These are phyloP conservation scores for Agraylea sexmaculata DNA, from an alignment of 1,140 invertebrate species.

Conservation along the genomic window DNA sequence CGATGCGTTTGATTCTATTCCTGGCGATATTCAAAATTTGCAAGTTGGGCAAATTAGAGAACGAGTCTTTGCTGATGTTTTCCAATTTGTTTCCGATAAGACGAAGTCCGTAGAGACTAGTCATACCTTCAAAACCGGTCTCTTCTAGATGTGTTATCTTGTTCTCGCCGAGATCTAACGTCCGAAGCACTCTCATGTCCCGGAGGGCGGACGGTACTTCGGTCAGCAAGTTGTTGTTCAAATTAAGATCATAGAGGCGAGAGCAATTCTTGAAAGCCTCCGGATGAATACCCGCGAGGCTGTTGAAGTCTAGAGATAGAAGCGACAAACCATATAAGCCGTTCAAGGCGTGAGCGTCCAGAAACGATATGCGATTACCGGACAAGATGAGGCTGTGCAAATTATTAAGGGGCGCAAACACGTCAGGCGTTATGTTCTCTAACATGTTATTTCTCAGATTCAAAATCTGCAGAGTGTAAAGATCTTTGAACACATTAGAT, in stretches of 20 bases:
- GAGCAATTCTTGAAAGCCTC: constrained; percentile 75
- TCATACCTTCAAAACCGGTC: constrained; percentile 69
- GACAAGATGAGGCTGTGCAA: constrained; percentile 69
- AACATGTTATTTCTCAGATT: constrained; percentile 69
- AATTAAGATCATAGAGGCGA: constrained; percentile 70
- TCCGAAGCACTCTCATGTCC: constrained; percentile 60
- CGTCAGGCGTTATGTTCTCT: constrained; percentile 64
- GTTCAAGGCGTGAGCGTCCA: constrained; percentile 66
- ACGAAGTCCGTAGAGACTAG: constrained; percentile 65
- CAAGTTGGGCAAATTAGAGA: constrained; percentile 66
- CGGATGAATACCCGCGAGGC: constrained; percentile 58
- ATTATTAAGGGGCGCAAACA: constrained; percentile 73
- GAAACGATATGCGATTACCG: constrained; percentile 62
- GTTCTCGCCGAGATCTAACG: constrained; percentile 77
- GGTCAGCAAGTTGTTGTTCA: constrained; percentile 71
- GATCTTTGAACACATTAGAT: constrained; percentile 64
- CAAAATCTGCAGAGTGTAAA: constrained; percentile 72
- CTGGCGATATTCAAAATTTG: constrained; percentile 81
- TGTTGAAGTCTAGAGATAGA: constrained; percentile 70
- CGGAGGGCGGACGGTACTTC: constrained; percentile 66
- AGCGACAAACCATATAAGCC: constrained; percentile 66
- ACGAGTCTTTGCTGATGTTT: constrained; percentile 70
- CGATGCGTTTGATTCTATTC: constrained; percentile 69
- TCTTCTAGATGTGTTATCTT: constrained; percentile 62
- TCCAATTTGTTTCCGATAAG: constrained; percentile 80